These are phyloP conservation scores for Anas platyrhynchos DNA, from an alignment of 2,113 vertebrate species.

Conservation along the genomic window DNA sequence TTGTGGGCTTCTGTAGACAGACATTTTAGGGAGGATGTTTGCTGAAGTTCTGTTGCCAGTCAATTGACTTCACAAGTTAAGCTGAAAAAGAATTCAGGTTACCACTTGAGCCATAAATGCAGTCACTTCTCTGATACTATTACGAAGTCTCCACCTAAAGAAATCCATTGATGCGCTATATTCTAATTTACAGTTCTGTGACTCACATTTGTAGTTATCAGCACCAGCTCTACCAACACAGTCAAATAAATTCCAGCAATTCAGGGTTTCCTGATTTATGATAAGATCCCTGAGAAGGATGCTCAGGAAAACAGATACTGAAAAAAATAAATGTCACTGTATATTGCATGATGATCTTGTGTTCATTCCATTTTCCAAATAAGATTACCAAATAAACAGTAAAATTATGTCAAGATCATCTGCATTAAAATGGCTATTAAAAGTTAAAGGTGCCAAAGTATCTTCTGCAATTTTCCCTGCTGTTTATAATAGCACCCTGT, in stretches of 20 bases:
- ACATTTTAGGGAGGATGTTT: not conserved
- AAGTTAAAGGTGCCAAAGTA: constrained; percentile 54
- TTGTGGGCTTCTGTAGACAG: not conserved
- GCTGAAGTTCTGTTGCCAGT: not conserved
- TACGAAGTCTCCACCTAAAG: constrained; percentile 22
- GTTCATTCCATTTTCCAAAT: constrained; percentile 10
- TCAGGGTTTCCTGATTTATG: constrained; percentile 44
- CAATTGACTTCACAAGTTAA: constrained; percentile 15
- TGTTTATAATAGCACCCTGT: constrained; percentile 63
- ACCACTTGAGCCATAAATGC: constrained; percentile 17
- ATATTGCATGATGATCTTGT: constrained; percentile 6
- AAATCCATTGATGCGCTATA: constrained; percentile 45
- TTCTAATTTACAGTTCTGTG: constrained; percentile 61
- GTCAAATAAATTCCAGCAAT: constrained; percentile 52
- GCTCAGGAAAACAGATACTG: constrained; percentile 37
- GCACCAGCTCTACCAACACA: constrained; percentile 47
- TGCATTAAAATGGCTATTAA: constrained; percentile 58
- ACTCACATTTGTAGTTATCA: constrained; percentile 63
- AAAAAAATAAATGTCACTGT: not conserved
- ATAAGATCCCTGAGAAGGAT: constrained; percentile 57
- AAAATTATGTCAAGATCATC: constrained; percentile 57
- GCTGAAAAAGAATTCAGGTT: constrained; percentile 6
- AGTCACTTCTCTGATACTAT: constrained; percentile 34
- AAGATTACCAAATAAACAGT: constrained; percentile 53
- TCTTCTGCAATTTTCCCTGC: constrained; percentile 45